phyloP scores from a whole-genome alignment of 2,888 invertebrate species.

The Megastigmus dorsalis region DNA sequence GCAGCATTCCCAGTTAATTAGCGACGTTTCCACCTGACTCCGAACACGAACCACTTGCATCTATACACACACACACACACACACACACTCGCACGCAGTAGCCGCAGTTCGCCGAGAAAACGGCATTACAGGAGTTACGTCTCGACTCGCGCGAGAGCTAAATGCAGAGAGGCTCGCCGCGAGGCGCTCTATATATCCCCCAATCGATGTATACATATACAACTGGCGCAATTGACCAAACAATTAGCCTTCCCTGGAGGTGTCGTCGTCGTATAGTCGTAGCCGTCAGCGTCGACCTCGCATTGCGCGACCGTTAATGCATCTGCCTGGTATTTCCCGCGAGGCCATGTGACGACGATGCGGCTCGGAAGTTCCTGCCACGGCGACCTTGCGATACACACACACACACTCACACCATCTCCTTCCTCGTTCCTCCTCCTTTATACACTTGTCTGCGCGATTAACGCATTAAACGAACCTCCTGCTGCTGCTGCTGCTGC shows the following conservation, averaged over 20 bases:
- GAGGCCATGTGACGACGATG: constrained; percentile 13
- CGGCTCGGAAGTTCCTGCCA: background rate
- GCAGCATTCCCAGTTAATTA: no score
- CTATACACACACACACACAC: no score
- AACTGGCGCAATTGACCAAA: background rate
- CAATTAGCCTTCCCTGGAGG: constrained; percentile 32
- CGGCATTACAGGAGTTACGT: no score
- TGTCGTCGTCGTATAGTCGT: background rate
- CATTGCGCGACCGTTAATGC: background rate
- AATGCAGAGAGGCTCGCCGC: background rate
- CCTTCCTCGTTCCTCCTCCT: background rate
- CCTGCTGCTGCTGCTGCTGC: no score
- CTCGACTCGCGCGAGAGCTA: no score
- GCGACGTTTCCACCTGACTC: no score
- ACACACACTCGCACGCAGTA: no score
- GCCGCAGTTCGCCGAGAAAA: no score
- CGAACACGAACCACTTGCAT: no score
- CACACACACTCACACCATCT: no score
- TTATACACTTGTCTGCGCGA: no score
- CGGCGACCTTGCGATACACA: background rate
- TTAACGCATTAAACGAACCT: no score
- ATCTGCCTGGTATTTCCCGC: constrained; percentile 33
- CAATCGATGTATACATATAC: background rate
- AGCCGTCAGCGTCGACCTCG: background rate
- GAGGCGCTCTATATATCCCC: background rate